phyloP scores from a whole-genome alignment of 1,140 invertebrate genomes.

The Hylaeus volcanicus region DNA sequence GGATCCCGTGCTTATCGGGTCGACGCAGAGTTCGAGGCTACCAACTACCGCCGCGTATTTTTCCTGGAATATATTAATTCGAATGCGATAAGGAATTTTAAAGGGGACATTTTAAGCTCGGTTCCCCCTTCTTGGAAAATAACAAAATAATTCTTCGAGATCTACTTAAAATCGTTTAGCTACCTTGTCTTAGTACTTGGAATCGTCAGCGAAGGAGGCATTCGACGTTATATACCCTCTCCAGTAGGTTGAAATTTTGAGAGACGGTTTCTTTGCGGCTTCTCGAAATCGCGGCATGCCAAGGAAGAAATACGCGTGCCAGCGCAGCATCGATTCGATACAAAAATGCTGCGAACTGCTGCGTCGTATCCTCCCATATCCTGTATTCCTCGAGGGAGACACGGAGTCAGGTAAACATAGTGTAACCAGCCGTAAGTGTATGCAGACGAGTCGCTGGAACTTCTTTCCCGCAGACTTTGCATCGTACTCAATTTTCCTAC shows the following conservation, averaged over 20 bases:
- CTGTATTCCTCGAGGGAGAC: slow-evolving; percentile 5
- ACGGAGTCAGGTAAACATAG: slow-evolving; percentile 33
- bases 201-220: too few relatives aligned
- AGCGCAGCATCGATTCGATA: slow-evolving; percentile 5
- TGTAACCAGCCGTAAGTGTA: slow-evolving; percentile 35
- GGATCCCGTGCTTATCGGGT: slow-evolving; percentile 1
- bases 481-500: slow-evolving; percentile 33
- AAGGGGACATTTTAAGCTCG: too few relatives aligned
- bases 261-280: neutral
- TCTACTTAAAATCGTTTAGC: too few relatives aligned
- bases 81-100: neutral
- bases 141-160: too few relatives aligned
- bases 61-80: neutral
- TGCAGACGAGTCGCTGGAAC: neutral
- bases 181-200: too few relatives aligned
- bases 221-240: too few relatives aligned
- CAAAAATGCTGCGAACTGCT: slow-evolving; percentile 1
- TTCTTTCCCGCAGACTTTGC: slow-evolving; percentile 3
- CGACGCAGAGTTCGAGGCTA: neutral
- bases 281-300: too few relatives aligned
- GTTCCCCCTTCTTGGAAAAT: too few relatives aligned
- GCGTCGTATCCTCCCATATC: slow-evolving; percentile 12
- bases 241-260: neutral
- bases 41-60: neutral
- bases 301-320: neutral